These are phyloP conservation scores for Litocranius walleri DNA, from an alignment of 2,113 vertebrate species.

Conservation along the genomic window DNA sequence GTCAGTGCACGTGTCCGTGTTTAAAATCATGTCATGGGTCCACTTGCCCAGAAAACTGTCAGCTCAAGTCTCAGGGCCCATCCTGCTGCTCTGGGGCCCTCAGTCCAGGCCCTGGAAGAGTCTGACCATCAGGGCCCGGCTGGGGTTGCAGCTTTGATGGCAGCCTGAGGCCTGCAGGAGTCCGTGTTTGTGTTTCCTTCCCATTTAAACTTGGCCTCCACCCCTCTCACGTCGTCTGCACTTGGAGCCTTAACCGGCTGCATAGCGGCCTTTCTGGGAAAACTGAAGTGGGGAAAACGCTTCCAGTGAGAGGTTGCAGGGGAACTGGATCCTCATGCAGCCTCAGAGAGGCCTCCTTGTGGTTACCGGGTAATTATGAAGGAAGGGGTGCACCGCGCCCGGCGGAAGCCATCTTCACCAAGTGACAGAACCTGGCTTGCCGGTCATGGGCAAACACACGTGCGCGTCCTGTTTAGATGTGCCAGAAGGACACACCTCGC, in stretches of 20 bases:
- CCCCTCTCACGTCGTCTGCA: not conserved
- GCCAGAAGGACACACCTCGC: not conserved
- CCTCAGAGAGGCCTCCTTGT: not conserved
- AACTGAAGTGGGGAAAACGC: not conserved
- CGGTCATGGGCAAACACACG: accelerated
- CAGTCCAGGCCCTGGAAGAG: not conserved
- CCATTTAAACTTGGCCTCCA: not conserved
- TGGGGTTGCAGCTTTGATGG: not conserved
- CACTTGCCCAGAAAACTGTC: not conserved
- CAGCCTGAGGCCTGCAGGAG: not conserved
- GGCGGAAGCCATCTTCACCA: not conserved
- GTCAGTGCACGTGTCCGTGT: accelerated
- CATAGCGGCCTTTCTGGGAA: not conserved
- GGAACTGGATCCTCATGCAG: not conserved
- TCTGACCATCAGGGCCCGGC: not conserved
- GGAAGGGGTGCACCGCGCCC: accelerated
- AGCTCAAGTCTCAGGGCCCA: not conserved
- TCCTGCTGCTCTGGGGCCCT: accelerated
- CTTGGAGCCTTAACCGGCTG: not conserved
- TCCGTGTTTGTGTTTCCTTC: not conserved
- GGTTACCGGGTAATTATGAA: not conserved
- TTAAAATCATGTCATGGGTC: not conserved
- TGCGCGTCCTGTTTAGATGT: not conserved
- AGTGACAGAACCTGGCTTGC: not conserved
- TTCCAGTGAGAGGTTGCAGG: not conserved